phyloP scores from a whole-genome alignment of 2,113 vertebrate genomes.

The Gadus macrocephalus region DNA sequence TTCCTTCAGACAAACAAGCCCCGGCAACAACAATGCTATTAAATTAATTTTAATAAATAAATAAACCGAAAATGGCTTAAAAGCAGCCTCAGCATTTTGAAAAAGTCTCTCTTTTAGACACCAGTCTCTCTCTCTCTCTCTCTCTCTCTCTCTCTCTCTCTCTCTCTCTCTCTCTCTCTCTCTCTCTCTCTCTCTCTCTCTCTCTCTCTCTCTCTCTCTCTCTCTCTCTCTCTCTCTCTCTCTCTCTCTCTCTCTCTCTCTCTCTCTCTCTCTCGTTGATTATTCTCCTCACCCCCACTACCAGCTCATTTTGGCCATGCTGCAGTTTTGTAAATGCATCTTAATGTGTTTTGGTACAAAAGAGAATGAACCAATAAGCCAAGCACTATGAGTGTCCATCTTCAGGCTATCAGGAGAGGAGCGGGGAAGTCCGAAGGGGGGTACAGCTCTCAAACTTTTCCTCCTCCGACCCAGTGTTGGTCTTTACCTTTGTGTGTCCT shows the following conservation, averaged over 20 bases:
- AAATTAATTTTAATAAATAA: background rate
- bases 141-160: background rate
- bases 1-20: constrained; percentile 39
- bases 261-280: background rate
- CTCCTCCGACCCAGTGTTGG: background rate
- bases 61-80: constrained; percentile 15
- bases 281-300: background rate
- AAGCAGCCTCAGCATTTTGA: background rate
- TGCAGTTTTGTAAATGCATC: background rate
- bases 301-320: background rate
- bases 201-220: background rate
- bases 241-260: background rate
- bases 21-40: constrained; percentile 13
- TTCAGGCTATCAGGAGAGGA: too few species aligned
- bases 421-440: too few species aligned
- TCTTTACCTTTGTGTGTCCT: constrained; percentile 40
- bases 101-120: background rate
- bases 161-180: background rate
- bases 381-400: too few species aligned
- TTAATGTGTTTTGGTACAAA: too few species aligned
- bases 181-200: background rate
- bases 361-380: too few species aligned
- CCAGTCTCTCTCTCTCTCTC: background rate
- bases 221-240: constrained; percentile 2
- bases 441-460: background rate